phyloP scores from a whole-genome alignment of 1,140 invertebrate species.

The Pseudomyrmex cubaensis region DNA sequence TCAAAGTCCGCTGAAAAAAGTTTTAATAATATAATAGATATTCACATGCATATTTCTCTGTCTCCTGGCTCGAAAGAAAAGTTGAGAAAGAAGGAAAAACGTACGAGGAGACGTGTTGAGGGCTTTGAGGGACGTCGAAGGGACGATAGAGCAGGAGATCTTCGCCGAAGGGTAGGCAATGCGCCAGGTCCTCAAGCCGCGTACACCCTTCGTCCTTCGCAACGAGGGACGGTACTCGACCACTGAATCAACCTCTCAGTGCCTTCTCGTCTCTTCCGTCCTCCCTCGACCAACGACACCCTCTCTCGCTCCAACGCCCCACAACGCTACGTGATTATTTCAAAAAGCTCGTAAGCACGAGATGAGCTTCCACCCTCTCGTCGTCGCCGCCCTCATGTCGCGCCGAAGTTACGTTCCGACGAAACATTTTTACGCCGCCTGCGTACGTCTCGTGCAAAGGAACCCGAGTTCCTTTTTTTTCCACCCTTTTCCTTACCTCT shows the following conservation, averaged over 20 bases:
- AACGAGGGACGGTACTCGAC: conserved; percentile 79
- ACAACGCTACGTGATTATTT: conserved; percentile 84
- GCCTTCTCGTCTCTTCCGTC: conserved; percentile 59
- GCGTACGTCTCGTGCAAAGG: conserved; percentile 30
- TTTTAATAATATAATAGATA: conserved; percentile 48
- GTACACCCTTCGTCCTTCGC: conserved; percentile 72
- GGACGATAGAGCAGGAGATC: conserved; percentile 25
- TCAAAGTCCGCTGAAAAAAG: conserved; percentile 15
- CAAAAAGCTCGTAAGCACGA: conserved; percentile 79
- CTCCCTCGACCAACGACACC: conserved; percentile 64
- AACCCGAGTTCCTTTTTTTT: conserved; percentile 12
- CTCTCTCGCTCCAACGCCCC: conserved; percentile 76
- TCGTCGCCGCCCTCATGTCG: conserved; percentile 17
- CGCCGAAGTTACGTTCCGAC: conserved; percentile 19
- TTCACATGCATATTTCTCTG: too few relatives aligned
- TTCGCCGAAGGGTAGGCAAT: conserved; percentile 50
- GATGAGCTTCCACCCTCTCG: conserved; percentile 67
- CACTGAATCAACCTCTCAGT: conserved; percentile 79
- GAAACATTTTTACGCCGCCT: conserved; percentile 47
- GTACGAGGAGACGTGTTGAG: neutral
- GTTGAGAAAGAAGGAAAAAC: neutral
- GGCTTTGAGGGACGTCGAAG: conserved; percentile 29
- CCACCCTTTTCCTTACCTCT: conserved; percentile 11
- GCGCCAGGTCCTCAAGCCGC: conserved; percentile 74
- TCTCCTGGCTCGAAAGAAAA: conserved; percentile 6